These are phyloP conservation scores for Cebus imitator DNA, from an alignment of 2,113 vertebrate species.

Conservation along the genomic window DNA sequence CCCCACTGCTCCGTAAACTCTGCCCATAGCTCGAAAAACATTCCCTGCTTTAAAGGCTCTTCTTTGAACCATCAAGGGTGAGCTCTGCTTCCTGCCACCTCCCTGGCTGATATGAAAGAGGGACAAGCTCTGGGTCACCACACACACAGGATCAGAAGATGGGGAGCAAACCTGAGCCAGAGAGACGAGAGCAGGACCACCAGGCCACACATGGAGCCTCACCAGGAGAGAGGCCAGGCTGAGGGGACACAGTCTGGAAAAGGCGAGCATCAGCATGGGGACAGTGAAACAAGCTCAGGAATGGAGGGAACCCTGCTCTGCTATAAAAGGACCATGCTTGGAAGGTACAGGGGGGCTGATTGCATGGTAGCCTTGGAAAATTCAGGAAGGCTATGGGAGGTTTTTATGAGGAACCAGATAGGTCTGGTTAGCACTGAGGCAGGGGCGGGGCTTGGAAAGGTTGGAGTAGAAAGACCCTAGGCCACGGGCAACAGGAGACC, in stretches of 20 bases:
- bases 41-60: neutral
- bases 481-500: neutral
- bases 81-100: neutral
- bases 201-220: accelerated
- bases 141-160: neutral
- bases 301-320: neutral
- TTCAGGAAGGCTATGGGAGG: neutral
- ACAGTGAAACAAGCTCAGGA: neutral
- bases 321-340: neutral
- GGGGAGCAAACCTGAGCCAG: neutral
- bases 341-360: neutral
- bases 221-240: neutral
- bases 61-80: neutral
- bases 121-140: neutral
- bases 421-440: neutral
- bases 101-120: neutral
- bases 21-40: neutral
- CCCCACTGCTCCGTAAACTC: neutral
- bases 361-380: neutral
- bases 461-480: neutral
- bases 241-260: neutral
- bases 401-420: neutral
- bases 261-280: accelerated
- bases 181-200: neutral
- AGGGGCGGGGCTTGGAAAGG: too few species aligned